Evolutionary conservation across 2,113 vertebrate genomes (phyloP).

Genomic region (Platanista minor): DNA sequence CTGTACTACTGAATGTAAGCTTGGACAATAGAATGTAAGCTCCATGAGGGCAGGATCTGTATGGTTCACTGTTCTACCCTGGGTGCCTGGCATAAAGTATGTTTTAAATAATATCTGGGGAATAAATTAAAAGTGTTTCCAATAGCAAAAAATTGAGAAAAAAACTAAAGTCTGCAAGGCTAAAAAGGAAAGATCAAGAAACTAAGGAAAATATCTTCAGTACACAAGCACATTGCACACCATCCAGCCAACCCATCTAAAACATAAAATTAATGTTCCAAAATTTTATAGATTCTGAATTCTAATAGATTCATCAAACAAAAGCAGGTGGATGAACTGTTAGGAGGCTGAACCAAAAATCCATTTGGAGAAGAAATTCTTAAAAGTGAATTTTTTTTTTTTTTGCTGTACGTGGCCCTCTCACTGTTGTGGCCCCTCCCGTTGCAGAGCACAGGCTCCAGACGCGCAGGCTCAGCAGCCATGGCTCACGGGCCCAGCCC

Average conservation of each 20-base stretch:
- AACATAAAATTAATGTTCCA: neutral
- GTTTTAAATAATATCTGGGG: neutral
- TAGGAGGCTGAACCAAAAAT: neutral
- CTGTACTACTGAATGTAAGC: neutral
- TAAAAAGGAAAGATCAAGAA: neutral
- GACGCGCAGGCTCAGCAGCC: too few relatives aligned
- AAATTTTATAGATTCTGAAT: neutral
- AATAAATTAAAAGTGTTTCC: neutral
- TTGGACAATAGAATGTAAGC: neutral
- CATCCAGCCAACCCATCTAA: neutral
- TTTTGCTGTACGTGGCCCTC: too few relatives aligned
- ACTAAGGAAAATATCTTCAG: neutral
- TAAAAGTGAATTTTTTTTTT: too few relatives aligned
- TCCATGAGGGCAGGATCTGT: neutral
- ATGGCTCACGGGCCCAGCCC: too few relatives aligned
- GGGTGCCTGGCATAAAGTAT: neutral
- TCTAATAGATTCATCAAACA: neutral
- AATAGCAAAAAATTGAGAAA: neutral
- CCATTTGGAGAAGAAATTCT: neutral
- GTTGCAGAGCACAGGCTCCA: too few relatives aligned
- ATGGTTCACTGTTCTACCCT: neutral
- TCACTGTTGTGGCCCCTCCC: too few relatives aligned
- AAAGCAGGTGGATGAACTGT: neutral
- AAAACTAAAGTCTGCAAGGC: neutral
- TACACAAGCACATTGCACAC: neutral